Evolutionary conservation across 2,113 vertebrate genomes (phyloP).

Genomic region (Coturnix japonica): DNA sequence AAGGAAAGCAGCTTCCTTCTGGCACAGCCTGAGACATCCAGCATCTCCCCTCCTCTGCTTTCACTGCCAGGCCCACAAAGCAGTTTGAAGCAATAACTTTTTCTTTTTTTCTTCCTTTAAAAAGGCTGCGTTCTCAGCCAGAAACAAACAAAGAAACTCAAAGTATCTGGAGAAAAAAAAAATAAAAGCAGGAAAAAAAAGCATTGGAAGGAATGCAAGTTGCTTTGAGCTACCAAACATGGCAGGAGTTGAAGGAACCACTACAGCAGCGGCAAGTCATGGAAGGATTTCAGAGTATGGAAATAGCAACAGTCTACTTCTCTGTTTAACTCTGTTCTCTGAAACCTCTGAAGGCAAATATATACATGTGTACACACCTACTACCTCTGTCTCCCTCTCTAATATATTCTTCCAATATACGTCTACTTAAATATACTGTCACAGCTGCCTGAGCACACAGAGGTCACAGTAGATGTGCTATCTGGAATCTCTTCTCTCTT

Average conservation of each 20-base stretch:
- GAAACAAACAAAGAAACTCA: slow-evolving; percentile 60
- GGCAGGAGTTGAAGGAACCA: slow-evolving; percentile 52
- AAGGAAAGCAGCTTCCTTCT: slow-evolving; percentile 52
- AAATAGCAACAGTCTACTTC: background rate
- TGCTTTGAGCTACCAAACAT: slow-evolving; percentile 65
- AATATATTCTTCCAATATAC: background rate
- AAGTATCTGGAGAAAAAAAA: background rate
- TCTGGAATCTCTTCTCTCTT: background rate
- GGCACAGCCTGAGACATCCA: slow-evolving; percentile 17
- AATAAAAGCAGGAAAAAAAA: background rate
- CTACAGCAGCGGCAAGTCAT: background rate
- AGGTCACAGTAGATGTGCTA: background rate
- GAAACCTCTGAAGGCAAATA: background rate
- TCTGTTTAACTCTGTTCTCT: background rate
- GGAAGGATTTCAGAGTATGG: background rate
- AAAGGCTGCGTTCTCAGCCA: slow-evolving; percentile 51
- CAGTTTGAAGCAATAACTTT: slow-evolving; percentile 45
- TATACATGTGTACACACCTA: background rate
- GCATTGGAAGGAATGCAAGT: slow-evolving; percentile 48
- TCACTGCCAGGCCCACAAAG: slow-evolving; percentile 47
- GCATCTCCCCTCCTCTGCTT: slow-evolving; percentile 9
- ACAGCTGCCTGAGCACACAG: background rate
- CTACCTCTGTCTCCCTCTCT: background rate
- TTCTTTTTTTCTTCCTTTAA: background rate
- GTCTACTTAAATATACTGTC: background rate